Conservation (phyloP, 2,797 vertebrate species). For the Margarornis squamiger region DNA sequence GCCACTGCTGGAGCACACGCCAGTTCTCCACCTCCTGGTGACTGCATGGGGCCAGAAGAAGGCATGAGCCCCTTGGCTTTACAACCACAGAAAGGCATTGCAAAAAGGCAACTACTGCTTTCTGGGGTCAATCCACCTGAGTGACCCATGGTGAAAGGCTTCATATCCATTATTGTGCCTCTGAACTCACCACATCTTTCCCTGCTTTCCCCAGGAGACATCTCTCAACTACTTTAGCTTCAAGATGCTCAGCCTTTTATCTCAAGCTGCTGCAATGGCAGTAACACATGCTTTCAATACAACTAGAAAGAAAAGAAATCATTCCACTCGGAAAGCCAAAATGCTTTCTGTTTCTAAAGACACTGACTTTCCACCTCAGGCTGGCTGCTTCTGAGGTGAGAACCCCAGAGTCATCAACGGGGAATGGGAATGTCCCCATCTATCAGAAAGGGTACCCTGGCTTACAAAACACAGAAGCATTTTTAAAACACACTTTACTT, state of each 20-base stretch:
- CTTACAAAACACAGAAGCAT: not conserved
- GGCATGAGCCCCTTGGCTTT: accelerated
- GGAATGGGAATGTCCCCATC: not conserved
- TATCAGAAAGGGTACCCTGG: not conserved
- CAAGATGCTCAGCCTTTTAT: not conserved
- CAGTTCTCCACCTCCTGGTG: not conserved
- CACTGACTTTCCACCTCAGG: not conserved
- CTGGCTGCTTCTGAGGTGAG: not conserved
- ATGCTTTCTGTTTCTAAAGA: not conserved
- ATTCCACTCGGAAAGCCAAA: not conserved
- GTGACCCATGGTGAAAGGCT: not conserved
- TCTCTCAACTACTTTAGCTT: not conserved
- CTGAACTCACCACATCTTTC: not conserved
- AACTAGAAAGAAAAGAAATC: not conserved
- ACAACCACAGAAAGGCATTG: not conserved
- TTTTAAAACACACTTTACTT: not conserved
- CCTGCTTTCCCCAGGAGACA: not conserved
- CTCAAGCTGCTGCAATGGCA: not conserved
- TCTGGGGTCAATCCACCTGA: not conserved
- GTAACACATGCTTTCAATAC: not conserved
- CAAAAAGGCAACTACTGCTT: not conserved
- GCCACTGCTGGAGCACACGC: not conserved
- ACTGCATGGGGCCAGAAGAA: accelerated
- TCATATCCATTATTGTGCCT: accelerated
- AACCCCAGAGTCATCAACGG: not conserved